A percentile compares a stretch with the other conserved stretches of the same genome.
Evolutionary conservation across 2,797 vertebrate species (phyloP).

Genomic region (Poeciliopsis paucimaculata): DNA sequence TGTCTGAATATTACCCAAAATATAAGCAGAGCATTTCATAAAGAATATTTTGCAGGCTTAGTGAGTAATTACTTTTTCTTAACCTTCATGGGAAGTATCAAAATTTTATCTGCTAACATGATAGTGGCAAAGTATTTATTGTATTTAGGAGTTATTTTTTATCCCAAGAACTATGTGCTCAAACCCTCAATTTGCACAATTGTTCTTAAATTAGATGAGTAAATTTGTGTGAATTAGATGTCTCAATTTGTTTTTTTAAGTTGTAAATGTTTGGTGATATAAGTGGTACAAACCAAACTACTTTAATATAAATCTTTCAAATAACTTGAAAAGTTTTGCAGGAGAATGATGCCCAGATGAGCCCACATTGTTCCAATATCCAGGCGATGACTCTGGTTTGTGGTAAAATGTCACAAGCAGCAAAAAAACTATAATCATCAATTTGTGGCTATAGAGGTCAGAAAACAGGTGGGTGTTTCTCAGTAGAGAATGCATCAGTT

Average conservation of each 20-base stretch:
- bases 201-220: neutral
- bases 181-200: neutral
- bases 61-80: neutral
- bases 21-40: neutral
- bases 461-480: slow-evolving; percentile 25
- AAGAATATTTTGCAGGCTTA: neutral
- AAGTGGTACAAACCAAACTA: neutral
- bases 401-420: neutral
- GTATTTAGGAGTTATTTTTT: neutral
- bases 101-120: neutral
- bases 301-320: neutral
- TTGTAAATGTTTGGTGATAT: neutral
- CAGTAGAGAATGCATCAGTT: slow-evolving; percentile 56
- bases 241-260: neutral
- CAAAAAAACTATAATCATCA: neutral
- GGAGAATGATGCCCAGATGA: neutral
- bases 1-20: neutral
- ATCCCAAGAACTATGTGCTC: neutral
- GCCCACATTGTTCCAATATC: neutral
- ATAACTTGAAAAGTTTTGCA: neutral
- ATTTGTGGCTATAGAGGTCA: neutral
- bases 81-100: neutral
- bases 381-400: neutral
- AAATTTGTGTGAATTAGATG: neutral
- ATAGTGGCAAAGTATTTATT: neutral